Percentiles rank a stretch among this genome's conserved stretches.
These are phyloP conservation scores for Phylloscopus whistleri DNA, from an alignment of 2,113 vertebrate species.

Conservation along the genomic window DNA sequence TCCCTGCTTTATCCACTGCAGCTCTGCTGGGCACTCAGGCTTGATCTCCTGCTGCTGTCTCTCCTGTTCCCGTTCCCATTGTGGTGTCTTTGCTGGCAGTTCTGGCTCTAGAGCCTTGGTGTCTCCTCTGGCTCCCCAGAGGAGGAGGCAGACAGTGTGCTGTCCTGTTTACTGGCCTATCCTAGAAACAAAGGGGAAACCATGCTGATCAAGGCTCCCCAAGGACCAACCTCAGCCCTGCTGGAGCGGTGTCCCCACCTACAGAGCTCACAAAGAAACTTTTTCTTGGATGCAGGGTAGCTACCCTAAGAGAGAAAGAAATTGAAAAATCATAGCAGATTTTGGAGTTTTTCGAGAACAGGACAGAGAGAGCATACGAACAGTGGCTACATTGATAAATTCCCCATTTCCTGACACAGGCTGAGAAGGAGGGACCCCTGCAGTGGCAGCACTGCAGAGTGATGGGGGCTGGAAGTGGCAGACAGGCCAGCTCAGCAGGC, in stretches of 20 bases:
- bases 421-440: background rate
- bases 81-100: background rate
- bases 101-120: background rate
- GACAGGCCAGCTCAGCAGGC: background rate
- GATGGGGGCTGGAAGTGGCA: background rate
- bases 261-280: background rate
- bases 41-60: background rate
- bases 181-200: background rate
- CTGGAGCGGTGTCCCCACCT: background rate
- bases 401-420: background rate
- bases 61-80: background rate
- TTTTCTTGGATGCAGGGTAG: background rate
- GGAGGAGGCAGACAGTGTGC: background rate
- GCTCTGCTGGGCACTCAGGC: background rate
- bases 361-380: background rate
- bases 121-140: background rate
- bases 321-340: background rate
- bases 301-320: background rate
- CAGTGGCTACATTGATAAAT: background rate
- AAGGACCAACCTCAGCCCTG: background rate
- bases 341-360: background rate
- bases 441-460: background rate
- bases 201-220: background rate
- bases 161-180: background rate
- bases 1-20: background rate